Evolutionary conservation across 2,888 invertebrate species (phyloP), one percentile per base, ranked within the genome.

Genomic region (Hesperia comma): DNA sequence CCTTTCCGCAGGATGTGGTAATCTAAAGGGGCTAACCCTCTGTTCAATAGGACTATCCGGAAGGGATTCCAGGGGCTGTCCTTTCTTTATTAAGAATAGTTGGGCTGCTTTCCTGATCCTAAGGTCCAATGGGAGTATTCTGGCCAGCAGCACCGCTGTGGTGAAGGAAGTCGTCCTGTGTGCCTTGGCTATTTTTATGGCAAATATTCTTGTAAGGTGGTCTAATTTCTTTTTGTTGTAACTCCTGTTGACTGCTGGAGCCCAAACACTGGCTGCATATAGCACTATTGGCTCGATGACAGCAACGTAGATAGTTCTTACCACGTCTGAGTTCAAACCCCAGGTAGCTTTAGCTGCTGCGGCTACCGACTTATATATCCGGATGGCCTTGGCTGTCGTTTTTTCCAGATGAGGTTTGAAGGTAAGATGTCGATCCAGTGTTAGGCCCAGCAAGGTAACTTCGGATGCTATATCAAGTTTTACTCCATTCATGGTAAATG

Each of bases 211-310:
- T 40, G 6, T 68, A 12, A 69, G 7, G 0, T 46, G 26, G 41
- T 58, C 19, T 7, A 69, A 60, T 32, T 55, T 61, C 6, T 54
- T 57, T 37, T 32, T 54, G 4, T 62, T 26, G 26, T 51, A 58
- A 21, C 49, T 15, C 6, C 33, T 26, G 6, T 61, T 32, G 1
- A 51, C 51, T n/a, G 64, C 69, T 8, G 61, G 37, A 14, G 55
- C 67, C 70, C 70, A 70, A 0, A 61, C 61, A 15, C 67, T 69
- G 3, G 63, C 55, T 7, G 69, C 69, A 33, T 70, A 70, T 41
- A 67, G 8, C 7, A 69, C 46, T 2, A 68, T 63, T 0, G 69
- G 69, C 43, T 69, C 70, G 1, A 70, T 54, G n/a, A n/a, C n/a
- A n/a, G n/a, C n/a, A n/a, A n/a, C n/a, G n/a, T n/a, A n/a, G n/a